A percentile compares a stretch with the other conserved stretches of the same genome.
Conservation (phyloP, 2,113 vertebrate genomes). For the Scartelaos histophorus region DNA sequence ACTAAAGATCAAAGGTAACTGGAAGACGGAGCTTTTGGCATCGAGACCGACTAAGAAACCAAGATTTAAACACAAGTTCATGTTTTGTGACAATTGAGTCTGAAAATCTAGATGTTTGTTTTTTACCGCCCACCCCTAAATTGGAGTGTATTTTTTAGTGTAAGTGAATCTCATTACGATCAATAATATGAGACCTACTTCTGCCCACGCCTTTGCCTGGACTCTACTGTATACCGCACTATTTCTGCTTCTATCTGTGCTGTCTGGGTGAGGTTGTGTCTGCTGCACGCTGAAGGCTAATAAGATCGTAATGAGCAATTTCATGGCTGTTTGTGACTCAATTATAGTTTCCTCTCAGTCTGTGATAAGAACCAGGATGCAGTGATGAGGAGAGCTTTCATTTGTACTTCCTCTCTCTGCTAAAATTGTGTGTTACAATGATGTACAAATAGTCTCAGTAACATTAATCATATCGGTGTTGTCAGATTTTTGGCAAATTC, state of each 20-base stretch:
- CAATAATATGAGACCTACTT: neutral
- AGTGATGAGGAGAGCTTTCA: conserved; percentile 29
- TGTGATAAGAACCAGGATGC: conserved; percentile 21
- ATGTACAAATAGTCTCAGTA: conserved; percentile 29
- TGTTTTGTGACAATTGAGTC: too few relatives aligned
- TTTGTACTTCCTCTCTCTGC: conserved; percentile 36
- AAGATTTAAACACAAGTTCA: too few relatives aligned
- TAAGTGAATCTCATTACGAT: neutral
- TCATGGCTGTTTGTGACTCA: conserved; percentile 30
- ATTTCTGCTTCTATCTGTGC: neutral
- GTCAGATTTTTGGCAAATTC: conserved; percentile 32
- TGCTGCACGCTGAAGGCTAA: conserved; percentile 39
- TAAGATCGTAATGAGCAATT: conserved; percentile 36
- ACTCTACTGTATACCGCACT: neutral
- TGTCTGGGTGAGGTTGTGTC: conserved; percentile 24
- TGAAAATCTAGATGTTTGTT: neutral
- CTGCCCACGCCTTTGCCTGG: neutral
- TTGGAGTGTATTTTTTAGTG: neutral
- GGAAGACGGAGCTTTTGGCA: too few relatives aligned
- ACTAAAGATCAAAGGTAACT: too few relatives aligned
- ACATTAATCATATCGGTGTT: conserved; percentile 44
- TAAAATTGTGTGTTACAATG: conserved; percentile 18
- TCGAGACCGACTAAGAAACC: too few relatives aligned
- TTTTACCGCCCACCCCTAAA: neutral
- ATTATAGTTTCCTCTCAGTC: conserved; percentile 29